These are phyloP conservation scores for Volucella inflata DNA, from an alignment of 2,888 invertebrate species.

Conservation along the genomic window DNA sequence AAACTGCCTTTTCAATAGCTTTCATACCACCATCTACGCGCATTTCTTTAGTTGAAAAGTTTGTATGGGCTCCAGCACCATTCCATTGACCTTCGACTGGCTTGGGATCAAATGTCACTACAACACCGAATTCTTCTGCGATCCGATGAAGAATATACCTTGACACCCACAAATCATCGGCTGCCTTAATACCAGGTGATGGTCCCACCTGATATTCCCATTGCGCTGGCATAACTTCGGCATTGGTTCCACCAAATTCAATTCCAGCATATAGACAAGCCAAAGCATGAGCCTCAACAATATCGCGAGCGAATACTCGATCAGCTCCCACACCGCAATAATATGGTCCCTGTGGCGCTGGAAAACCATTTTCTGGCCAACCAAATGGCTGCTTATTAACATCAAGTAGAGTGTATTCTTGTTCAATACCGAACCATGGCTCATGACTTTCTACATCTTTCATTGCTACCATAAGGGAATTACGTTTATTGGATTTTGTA, in stretches of 20 bases:
- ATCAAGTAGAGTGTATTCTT: conserved; percentile 86
- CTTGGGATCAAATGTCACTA: conserved; percentile 86
- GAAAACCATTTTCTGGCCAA: conserved; percentile 89
- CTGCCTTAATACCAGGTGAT: conserved; percentile 86
- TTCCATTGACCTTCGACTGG: conserved; percentile 92
- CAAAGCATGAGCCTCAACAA: conserved; percentile 90
- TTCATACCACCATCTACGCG: conserved; percentile 88
- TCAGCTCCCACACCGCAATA: conserved; percentile 93
- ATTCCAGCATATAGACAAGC: conserved; percentile 91
- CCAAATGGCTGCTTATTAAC: conserved; percentile 88
- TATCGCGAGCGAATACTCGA: conserved; percentile 90
- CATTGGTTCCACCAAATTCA: conserved; percentile 90
- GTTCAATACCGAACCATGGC: conserved; percentile 91
- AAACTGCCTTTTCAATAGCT: conserved; percentile 90
- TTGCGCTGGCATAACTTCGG: conserved; percentile 93
- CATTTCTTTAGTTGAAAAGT: conserved; percentile 95
- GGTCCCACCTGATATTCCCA: conserved; percentile 89
- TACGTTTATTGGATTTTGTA: conserved; percentile 84
- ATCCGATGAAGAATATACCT: conserved; percentile 86
- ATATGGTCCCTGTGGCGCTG: conserved; percentile 90
- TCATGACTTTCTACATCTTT: conserved; percentile 86
- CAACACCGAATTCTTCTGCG: conserved; percentile 86
- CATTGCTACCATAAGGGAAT: conserved; percentile 84
- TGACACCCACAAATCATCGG: conserved; percentile 87
- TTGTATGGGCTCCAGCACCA: conserved; percentile 96